Percentiles rank a stretch among this genome's conserved stretches.
Conservation (phyloP, 2,797 vertebrate species). For the Poeciliopsis paucimaculata region DNA sequence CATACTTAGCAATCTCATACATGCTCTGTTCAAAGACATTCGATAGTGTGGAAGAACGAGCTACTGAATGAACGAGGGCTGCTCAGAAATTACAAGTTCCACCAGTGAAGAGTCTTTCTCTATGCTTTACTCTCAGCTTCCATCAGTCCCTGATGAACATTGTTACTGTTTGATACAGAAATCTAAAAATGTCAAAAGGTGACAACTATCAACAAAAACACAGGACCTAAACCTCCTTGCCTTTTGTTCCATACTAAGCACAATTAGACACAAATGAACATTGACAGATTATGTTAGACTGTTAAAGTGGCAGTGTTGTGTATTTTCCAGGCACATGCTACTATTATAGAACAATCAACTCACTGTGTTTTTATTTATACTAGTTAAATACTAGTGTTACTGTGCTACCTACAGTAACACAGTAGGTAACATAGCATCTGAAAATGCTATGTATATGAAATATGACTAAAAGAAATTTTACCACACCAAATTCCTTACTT, state of each 20-base stretch:
- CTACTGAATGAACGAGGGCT: background rate
- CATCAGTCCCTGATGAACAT: background rate
- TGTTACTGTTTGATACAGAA: background rate
- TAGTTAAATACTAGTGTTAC: too few species aligned
- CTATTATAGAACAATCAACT: too few species aligned
- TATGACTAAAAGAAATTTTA: background rate
- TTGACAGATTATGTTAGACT: background rate
- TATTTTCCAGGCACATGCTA: too few species aligned
- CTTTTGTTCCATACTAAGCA: background rate
- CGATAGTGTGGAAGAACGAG: background rate
- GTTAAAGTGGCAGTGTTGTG: background rate
- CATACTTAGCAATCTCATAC: background rate
- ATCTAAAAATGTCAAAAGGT: background rate
- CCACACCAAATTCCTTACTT: background rate
- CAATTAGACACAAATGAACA: background rate
- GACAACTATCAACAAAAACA: background rate
- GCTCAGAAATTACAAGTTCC: background rate
- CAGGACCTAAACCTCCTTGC: background rate
- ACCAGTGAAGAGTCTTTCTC: background rate
- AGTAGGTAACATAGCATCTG: too few species aligned
- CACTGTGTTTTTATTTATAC: too few species aligned
- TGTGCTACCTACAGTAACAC: too few species aligned
- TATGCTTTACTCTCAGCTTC: background rate
- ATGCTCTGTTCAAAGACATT: background rate
- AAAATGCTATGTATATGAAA: too few species aligned